A percentile compares a stretch with the other conserved stretches of the same genome.
phyloP scores from a whole-genome alignment of 1,140 invertebrate species.

The Ylistrum balloti region DNA sequence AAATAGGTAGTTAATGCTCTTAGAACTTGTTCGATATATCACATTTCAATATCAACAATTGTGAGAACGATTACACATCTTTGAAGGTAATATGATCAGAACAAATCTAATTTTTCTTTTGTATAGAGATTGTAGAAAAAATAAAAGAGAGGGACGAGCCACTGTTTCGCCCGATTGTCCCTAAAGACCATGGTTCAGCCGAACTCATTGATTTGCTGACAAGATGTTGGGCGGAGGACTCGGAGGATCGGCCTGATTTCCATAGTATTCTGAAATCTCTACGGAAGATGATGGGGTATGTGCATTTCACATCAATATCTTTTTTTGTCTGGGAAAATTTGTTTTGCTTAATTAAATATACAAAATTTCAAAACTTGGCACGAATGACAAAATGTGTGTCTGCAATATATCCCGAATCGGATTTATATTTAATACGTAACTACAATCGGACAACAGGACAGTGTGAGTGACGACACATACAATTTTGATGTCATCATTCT shows the following conservation, averaged over 20 bases:
- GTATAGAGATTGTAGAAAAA: neutral
- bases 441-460: neutral
- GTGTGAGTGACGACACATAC: too few relatives aligned
- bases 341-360: neutral
- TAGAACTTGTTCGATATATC: too few relatives aligned
- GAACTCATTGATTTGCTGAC: slow-evolving; percentile 53
- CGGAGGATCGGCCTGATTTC: slow-evolving; percentile 74
- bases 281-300: slow-evolving; percentile 78
- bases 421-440: neutral
- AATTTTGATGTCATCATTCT: slow-evolving; percentile 81
- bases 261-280: slow-evolving; percentile 87
- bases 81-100: too few relatives aligned
- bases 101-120: neutral
- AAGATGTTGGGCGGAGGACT: slow-evolving; percentile 64
- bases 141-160: slow-evolving; percentile 32
- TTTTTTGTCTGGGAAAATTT: too few relatives aligned
- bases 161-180: neutral
- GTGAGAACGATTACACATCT: too few relatives aligned
- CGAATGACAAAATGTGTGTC: neutral
- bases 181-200: neutral
- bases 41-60: too few relatives aligned
- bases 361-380: too few relatives aligned
- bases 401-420: neutral
- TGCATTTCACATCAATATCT: too few relatives aligned
- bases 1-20: too few relatives aligned